These are phyloP conservation scores for Liparis tanakae DNA, from an alignment of 2,797 vertebrate genomes.

Conservation along the genomic window DNA sequence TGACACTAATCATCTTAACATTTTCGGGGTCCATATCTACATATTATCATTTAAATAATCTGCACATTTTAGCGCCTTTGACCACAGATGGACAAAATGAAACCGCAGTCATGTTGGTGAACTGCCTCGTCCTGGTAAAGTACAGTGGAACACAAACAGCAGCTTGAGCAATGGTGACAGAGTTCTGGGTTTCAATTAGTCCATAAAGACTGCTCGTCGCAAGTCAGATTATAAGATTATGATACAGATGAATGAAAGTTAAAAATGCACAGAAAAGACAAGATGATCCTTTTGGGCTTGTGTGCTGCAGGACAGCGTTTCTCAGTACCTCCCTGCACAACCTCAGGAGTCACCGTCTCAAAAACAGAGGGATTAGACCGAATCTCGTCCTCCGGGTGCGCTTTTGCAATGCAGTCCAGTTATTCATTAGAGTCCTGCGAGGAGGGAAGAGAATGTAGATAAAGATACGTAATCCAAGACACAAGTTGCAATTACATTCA, in stretches of 20 bases:
- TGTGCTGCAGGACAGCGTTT: slow-evolving; percentile 55
- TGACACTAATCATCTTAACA: slow-evolving; percentile 22
- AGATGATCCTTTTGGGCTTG: slow-evolving; percentile 25
- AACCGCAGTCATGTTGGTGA: slow-evolving; percentile 26
- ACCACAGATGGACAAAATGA: slow-evolving; percentile 40
- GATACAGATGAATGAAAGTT: slow-evolving; percentile 22
- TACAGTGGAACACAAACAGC: slow-evolving; percentile 42
- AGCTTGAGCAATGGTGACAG: slow-evolving; percentile 3
- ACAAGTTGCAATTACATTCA: slow-evolving; percentile 41
- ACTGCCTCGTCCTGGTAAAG: slow-evolving; percentile 15
- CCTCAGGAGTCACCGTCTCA: slow-evolving; percentile 53
- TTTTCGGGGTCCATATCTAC: slow-evolving; percentile 68
- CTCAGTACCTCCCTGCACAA: slow-evolving; percentile 59
- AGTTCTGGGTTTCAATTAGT: slow-evolving; percentile 42
- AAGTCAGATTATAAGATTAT: not conserved
- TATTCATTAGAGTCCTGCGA: slow-evolving; percentile 57
- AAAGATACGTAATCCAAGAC: slow-evolving; percentile 35
- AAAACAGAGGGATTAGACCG: slow-evolving; percentile 55
- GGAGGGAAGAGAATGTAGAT: slow-evolving; percentile 37
- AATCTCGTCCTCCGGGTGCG: slow-evolving; percentile 37
- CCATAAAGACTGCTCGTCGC: slow-evolving; percentile 28
- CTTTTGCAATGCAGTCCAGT: slow-evolving; percentile 42
- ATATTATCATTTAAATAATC: slow-evolving; percentile 62
- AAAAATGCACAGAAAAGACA: slow-evolving; percentile 46
- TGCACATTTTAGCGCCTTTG: slow-evolving; percentile 45